Percentiles rank a stretch among this genome's conserved stretches.
Evolutionary conservation across 2,888 invertebrate genomes (phyloP).

Genomic region (Diadegma fenestrale): DNA sequence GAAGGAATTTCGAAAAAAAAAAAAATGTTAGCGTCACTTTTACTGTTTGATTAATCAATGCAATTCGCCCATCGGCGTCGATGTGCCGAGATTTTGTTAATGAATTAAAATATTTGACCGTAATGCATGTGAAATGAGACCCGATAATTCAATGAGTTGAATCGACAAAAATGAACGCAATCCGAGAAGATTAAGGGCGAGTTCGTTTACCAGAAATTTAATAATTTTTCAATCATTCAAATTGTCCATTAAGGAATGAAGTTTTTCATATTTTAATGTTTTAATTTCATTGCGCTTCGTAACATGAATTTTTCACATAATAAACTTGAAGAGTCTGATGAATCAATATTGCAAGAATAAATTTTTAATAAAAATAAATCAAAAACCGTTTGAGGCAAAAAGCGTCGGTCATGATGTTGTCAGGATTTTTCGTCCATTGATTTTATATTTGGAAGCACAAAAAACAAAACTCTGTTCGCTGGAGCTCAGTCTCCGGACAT

Average conservation of each 20-base stretch:
- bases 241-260: not conserved
- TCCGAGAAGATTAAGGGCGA: not conserved
- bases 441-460: not conserved
- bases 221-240: not conserved
- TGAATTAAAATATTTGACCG: not conserved
- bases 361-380: not conserved
- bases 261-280: not conserved
- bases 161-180: not conserved
- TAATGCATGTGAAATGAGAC: not conserved
- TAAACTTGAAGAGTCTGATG: not conserved
- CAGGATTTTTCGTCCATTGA: not conserved
- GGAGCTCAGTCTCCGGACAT: not conserved
- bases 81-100: no score
- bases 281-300: not conserved
- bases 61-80: no score
- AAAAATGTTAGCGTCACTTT: not conserved
- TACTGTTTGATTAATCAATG: not conserved
- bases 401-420: not conserved
- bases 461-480: not conserved
- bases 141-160: not conserved
- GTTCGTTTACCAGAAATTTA: not conserved
- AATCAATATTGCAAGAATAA: not conserved
- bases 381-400: not conserved
- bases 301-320: not conserved
- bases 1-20: constrained; percentile 16